Evolutionary conservation across 1,140 invertebrate species (phyloP).

Genomic region (Trachymyrmex cornetzi): DNA sequence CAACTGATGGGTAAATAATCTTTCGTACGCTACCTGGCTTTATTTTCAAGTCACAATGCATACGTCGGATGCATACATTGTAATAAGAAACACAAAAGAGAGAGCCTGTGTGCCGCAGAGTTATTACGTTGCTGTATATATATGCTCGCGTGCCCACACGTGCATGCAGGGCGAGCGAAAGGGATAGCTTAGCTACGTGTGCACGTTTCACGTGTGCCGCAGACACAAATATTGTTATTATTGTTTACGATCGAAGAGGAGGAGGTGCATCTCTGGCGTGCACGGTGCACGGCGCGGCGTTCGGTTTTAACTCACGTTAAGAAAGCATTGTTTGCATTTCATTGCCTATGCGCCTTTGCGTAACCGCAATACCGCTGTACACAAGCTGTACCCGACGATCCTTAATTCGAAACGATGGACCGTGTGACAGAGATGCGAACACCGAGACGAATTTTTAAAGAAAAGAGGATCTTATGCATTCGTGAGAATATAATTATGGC

Average conservation of each 20-base stretch:
- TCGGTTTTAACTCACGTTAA: conserved; percentile 40
- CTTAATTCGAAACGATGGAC: neutral
- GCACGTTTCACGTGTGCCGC: conserved; percentile 49
- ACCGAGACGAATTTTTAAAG: neutral
- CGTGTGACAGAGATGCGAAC: neutral
- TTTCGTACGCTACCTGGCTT: neutral
- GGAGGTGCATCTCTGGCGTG: conserved; percentile 52
- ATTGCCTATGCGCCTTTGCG: conserved; percentile 46
- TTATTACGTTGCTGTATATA: neutral
- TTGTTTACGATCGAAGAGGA: conserved; percentile 43
- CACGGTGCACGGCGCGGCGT: neutral
- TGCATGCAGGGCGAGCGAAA: neutral
- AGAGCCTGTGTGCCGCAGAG: neutral
- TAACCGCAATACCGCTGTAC: conserved; percentile 28
- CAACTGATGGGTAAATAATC: neutral
- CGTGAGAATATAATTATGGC: neutral
- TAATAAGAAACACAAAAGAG: neutral
- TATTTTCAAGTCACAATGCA: neutral
- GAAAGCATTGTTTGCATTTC: conserved; percentile 69
- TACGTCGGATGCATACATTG: neutral
- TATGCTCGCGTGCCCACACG: neutral
- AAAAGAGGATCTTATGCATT: neutral
- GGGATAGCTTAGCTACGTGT: neutral
- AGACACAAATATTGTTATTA: conserved; percentile 61
- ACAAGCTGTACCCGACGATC: neutral